phyloP scores from a whole-genome alignment of 30 jellyfish, hydroid and myxozoan genomes.

The Chironex yamaguchii region DNA sequence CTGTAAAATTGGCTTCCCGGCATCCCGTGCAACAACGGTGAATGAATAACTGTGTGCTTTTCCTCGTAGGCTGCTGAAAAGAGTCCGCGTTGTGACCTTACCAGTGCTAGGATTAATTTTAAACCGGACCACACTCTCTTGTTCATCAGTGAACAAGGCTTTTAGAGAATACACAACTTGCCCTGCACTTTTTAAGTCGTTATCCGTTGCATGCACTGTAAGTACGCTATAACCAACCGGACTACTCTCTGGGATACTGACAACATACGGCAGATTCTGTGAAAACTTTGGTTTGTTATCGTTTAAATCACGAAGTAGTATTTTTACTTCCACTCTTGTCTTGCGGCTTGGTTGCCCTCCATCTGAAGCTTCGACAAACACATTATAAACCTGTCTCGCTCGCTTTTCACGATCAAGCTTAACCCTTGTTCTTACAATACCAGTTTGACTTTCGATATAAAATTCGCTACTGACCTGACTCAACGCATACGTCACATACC shows the following conservation, averaged over 20 bases:
- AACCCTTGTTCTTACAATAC: constrained; percentile 73
- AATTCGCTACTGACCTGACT: constrained; percentile 63
- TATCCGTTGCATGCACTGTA: constrained; percentile 84
- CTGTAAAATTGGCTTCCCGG: constrained; percentile 69
- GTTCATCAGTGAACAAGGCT: constrained; percentile 36
- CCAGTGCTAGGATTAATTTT: constrained; percentile 74
- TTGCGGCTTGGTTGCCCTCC: constrained; percentile 80
- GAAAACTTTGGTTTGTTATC: constrained; percentile 91
- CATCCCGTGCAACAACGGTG: constrained; percentile 67
- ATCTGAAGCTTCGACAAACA: constrained; percentile 83
- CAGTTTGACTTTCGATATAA: constrained; percentile 61
- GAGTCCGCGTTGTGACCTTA: constrained; percentile 40
- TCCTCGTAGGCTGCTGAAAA: neutral
- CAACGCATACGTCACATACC: constrained; percentile 66
- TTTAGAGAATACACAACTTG: constrained; percentile 49
- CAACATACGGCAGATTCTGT: constrained; percentile 73
- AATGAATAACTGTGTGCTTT: constrained; percentile 46
- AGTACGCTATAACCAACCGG: constrained; percentile 37
- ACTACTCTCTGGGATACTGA: constrained; percentile 53
- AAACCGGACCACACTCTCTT: constrained; percentile 40
- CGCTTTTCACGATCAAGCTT: constrained; percentile 82
- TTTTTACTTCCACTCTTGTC: constrained; percentile 49
- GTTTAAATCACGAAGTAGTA: constrained; percentile 73
- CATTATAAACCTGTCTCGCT: constrained; percentile 26
- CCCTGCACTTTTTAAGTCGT: constrained; percentile 70